Percentiles rank a stretch among this genome's conserved stretches.
Evolutionary conservation across 2,797 vertebrate genomes (phyloP).

Genomic region (Smutsia gigantea): DNA sequence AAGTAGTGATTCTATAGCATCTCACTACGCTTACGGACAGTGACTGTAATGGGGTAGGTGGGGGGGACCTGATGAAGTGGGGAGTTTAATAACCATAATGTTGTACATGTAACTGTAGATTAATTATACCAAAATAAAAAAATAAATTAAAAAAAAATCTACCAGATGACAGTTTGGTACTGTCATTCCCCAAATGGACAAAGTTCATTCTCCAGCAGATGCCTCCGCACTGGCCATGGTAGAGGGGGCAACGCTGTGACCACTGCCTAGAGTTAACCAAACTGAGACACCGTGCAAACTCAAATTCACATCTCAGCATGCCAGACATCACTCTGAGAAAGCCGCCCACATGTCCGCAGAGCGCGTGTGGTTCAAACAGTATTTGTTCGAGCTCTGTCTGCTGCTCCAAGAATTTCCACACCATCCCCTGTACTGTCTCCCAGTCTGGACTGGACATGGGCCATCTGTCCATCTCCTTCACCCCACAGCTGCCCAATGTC

Average conservation of each 20-base stretch:
- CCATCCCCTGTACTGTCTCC: not conserved
- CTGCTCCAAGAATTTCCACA: not conserved
- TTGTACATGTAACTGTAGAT: too few species aligned
- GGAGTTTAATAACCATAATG: too few species aligned
- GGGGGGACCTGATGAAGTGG: too few species aligned
- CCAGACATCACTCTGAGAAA: not conserved
- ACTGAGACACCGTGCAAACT: accelerated
- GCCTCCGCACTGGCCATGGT: accelerated
- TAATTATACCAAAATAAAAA: too few species aligned
- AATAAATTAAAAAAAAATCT: too few species aligned
- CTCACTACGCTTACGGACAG: too few species aligned
- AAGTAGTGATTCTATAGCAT: too few species aligned
- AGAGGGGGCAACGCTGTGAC: not conserved
- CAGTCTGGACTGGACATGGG: not conserved
- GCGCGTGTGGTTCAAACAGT: accelerated
- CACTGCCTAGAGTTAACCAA: slow-evolving; percentile 34
- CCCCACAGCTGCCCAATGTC: not conserved
- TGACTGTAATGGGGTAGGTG: too few species aligned
- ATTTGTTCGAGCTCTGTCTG: accelerated
- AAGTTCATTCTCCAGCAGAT: too few species aligned
- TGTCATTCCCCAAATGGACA: not conserved
- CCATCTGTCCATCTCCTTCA: slow-evolving; percentile 52
- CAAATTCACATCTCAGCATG: accelerated
- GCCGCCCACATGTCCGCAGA: accelerated
- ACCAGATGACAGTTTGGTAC: not conserved